Conservation (phyloP, 2,888 invertebrate species). For the Ctenicera cuprea region DNA sequence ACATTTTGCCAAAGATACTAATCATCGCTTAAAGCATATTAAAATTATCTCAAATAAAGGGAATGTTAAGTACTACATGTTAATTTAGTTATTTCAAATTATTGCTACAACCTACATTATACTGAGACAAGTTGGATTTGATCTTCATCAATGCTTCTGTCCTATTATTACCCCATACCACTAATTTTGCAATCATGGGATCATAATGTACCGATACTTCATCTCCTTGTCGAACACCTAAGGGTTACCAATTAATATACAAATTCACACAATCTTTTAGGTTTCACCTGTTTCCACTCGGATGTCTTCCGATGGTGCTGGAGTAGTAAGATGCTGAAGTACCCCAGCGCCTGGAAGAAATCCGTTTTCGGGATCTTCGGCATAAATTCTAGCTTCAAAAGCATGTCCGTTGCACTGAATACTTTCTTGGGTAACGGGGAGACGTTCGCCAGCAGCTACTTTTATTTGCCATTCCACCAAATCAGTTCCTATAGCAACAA, state of each 20-base stretch:
- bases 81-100: no score
- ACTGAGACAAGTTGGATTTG: constrained; percentile 84
- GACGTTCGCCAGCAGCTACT: constrained; percentile 90
- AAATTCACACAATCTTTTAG: not conserved
- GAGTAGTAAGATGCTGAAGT: constrained; percentile 85
- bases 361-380: constrained; percentile 88
- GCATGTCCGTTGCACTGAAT: constrained; percentile 90
- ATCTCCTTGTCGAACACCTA: constrained; percentile 89
- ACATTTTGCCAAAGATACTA: no score
- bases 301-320: constrained; percentile 78
- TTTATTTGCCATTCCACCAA: constrained; percentile 98
- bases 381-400: constrained; percentile 97
- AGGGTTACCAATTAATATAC: constrained; percentile 18
- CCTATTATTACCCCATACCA: constrained; percentile 94
- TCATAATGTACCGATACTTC: constrained; percentile 99
- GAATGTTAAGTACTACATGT: no score
- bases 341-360: constrained; percentile 97
- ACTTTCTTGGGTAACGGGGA: constrained; percentile 88
- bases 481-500: constrained; percentile 80
- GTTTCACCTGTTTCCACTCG: constrained; percentile 86
- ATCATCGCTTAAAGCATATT: no score
- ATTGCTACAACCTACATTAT: constrained; percentile 90
- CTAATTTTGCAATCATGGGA: constrained; percentile 99
- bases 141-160: constrained; percentile 87
- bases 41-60: no score